These are phyloP conservation scores for Panulirus ornatus DNA, from an alignment of 1,140 invertebrate genomes.

Conservation along the genomic window DNA sequence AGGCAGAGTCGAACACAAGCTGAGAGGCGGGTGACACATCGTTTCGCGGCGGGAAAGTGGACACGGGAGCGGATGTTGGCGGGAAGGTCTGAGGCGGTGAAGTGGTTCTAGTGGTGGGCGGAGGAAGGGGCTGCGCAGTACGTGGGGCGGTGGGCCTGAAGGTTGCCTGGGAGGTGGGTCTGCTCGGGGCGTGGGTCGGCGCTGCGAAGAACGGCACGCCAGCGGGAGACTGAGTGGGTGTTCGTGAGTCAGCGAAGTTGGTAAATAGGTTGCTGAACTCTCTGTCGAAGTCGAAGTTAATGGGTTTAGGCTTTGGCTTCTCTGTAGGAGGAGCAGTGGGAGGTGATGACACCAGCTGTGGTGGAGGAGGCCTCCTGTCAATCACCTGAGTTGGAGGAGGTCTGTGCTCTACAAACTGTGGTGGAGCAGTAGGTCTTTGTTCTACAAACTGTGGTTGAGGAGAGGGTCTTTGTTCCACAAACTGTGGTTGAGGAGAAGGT, in stretches of 20 bases:
- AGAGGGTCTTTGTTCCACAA: neutral
- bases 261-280: conserved; percentile 68
- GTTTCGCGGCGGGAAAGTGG: conserved; percentile 7
- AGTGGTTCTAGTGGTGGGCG: conserved; percentile 21
- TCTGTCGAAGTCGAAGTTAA: conserved; percentile 67
- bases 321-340: too few relatives aligned
- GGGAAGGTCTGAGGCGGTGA: conserved; percentile 20
- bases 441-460: neutral
- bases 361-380: conserved; percentile 3
- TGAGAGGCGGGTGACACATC: neutral
- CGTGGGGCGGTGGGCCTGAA: conserved; percentile 40
- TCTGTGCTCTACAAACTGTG: neutral
- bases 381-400: neutral
- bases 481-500: neutral
- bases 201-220: conserved; percentile 45
- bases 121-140: conserved; percentile 22
- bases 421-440: too few relatives aligned
- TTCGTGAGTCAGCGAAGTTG: conserved; percentile 63
- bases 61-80: conserved; percentile 23
- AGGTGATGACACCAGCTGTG: neutral
- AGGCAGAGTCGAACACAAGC: conserved; percentile 75
- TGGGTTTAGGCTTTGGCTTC: conserved; percentile 50
- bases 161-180: conserved; percentile 42
- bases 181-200: neutral
- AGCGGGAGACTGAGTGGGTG: conserved; percentile 16